These are phyloP conservation scores for Polietes domitor DNA, from an alignment of 2,888 invertebrate genomes.

Conservation along the genomic window DNA sequence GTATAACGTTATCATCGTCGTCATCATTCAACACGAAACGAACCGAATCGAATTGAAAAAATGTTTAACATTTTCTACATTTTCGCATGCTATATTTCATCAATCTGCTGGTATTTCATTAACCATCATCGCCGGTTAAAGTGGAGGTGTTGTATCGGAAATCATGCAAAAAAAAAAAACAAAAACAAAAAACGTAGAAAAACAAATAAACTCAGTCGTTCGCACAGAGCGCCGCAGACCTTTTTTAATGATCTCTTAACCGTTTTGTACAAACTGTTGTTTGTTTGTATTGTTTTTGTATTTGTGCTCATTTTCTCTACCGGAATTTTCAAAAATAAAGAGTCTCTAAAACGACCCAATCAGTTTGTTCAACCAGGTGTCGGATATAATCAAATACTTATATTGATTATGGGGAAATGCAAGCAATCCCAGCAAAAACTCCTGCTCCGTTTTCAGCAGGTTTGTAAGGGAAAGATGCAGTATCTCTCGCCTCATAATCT, in stretches of 20 bases:
- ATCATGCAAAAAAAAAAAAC: neutral
- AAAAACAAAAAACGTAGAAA: neutral
- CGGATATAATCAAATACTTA: too few species aligned
- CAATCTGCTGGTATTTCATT: slow-evolving; percentile 61
- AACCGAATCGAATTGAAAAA: too few species aligned
- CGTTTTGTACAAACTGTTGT: slow-evolving; percentile 17
- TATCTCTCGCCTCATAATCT: too few species aligned
- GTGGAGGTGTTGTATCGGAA: slow-evolving; percentile 47
- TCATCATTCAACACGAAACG: neutral
- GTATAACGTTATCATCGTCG: neutral
- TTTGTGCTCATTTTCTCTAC: slow-evolving; percentile 9
- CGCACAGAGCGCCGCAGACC: too few species aligned
- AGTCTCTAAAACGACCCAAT: neutral
- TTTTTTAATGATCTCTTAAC: slow-evolving; percentile 14
- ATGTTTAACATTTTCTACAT: slow-evolving; percentile 62
- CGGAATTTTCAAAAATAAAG: slow-evolving; percentile 29
- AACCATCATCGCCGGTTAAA: slow-evolving; percentile 20
- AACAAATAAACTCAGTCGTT: neutral
- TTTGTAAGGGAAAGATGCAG: too few species aligned
- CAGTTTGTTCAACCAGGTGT: slow-evolving; percentile 2
- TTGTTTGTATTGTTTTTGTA: neutral
- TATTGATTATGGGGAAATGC: too few species aligned
- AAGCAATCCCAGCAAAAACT: too few species aligned
- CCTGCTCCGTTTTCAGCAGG: too few species aligned
- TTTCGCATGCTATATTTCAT: slow-evolving; percentile 55